Evolutionary conservation across 1,140 invertebrate species (phyloP), one percentile per base, ranked within the genome.

Genomic region (Potamilus streckersoni): DNA sequence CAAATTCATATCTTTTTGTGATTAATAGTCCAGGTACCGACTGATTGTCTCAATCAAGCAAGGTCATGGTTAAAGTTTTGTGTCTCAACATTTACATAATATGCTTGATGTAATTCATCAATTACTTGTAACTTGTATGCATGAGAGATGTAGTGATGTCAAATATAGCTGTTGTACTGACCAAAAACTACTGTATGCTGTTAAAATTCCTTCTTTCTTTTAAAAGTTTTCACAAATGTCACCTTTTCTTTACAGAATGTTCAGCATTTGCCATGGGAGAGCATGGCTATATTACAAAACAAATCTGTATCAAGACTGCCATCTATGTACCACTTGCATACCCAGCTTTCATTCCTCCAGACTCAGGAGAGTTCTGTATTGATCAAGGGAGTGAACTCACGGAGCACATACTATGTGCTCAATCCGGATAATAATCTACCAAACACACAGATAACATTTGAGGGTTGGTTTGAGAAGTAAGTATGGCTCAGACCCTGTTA

Each of bases 201-300:
- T 49, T 49, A 49, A 8, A 49, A 8, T 49, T 49, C 38, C 6
- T 49, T 49, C 38, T 49, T 49, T 49, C 27, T 31, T 31, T 49
- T 49, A 49, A 6, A 49, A 49, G 38, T 49, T 49, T 49, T 49
- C 38, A 49, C 38, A 49, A n/a, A 27, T 27, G 15, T 71, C n/a
- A 23, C 55, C 2, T 66, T 11, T 78, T 73, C 80, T 86, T 74
- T 90, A 74, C 84, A 95, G 94, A 88, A 90, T 66, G 85, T 95
- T 55, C 94, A 95, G 87, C 91, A 92, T 69, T 90, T 95, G 73
- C 94, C 94, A 0, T 95, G 94, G 92, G 95, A 96, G 89, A 92
- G 92, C 71, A 89, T 95, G 68, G 91, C 93, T 11, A 88, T 94
- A 8, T 80, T 95, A 15, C 89, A 89, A 66, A 84, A 91, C 56